phyloP scores from a whole-genome alignment of 2,113 vertebrate species.

The Zootoca vivipara region DNA sequence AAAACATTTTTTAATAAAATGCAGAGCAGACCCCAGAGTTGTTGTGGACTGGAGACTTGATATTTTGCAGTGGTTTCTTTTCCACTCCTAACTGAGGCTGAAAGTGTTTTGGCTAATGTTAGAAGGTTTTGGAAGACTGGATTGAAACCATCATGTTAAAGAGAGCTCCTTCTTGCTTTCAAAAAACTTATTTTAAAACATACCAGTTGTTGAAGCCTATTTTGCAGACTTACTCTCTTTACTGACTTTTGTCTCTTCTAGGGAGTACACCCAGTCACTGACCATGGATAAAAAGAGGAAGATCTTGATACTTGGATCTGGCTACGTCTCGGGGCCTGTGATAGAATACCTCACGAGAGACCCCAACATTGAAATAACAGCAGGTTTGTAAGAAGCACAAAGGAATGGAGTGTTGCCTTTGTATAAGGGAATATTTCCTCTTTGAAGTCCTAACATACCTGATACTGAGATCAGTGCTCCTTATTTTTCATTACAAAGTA shows the following conservation, averaged over 20 bases:
- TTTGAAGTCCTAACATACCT: neutral
- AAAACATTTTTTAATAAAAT: neutral
- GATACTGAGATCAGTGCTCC: neutral
- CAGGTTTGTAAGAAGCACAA: conserved; percentile 81
- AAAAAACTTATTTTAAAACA: conserved; percentile 1
- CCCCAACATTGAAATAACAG: conserved; percentile 82
- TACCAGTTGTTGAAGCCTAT: neutral
- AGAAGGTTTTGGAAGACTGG: neutral
- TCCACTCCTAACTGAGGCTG: neutral
- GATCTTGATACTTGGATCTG: conserved; percentile 91
- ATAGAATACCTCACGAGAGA: conserved; percentile 92
- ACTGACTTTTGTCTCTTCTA: conserved; percentile 64
- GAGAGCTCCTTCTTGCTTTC: conserved; percentile 18
- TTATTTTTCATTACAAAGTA: neutral
- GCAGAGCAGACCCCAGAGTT: neutral
- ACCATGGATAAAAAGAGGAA: conserved; percentile 84
- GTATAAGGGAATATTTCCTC: neutral
- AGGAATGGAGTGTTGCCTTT: neutral
- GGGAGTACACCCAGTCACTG: conserved; percentile 83
- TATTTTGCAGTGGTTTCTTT: neutral
- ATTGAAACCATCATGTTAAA: neutral
- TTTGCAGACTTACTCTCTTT: neutral
- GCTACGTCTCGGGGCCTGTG: conserved; percentile 92
- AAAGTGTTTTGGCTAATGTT: neutral
- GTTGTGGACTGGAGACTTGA: neutral